A percentile compares a stretch with the other conserved stretches of the same genome.
Conservation (phyloP, 2,113 vertebrate genomes). For the Delphinapterus leucas region DNA sequence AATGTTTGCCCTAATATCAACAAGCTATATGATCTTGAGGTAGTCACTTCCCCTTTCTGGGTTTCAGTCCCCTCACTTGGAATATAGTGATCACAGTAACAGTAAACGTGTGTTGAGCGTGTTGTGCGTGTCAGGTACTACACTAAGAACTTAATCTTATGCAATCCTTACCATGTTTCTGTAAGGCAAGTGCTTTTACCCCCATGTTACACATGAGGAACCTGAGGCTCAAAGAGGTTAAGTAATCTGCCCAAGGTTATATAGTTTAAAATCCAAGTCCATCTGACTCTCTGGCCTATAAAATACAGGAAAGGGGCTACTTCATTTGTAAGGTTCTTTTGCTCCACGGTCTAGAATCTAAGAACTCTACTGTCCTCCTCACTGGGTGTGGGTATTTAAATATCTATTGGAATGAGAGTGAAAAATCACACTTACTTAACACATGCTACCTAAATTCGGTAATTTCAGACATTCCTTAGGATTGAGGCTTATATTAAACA, state of each 20-base stretch:
- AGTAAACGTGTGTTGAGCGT: not conserved
- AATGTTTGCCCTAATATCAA: not conserved
- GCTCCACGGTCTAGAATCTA: not conserved
- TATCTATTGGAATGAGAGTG: not conserved
- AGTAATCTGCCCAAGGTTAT: not conserved
- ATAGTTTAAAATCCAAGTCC: not conserved
- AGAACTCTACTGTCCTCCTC: not conserved
- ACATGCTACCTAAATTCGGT: not conserved
- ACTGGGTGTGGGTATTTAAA: not conserved
- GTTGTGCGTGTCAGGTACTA: not conserved
- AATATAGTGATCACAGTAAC: conserved; percentile 7
- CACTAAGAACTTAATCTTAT: conserved; percentile 18
- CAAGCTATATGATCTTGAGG: not conserved
- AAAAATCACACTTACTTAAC: not conserved
- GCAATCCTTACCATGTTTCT: not conserved
- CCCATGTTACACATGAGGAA: not conserved
- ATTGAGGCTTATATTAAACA: not conserved
- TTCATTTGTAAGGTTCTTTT: conserved; percentile 12
- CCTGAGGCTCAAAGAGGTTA: not conserved
- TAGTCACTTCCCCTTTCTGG: not conserved
- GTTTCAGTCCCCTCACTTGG: not conserved
- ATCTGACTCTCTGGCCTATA: not conserved
- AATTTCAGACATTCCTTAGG: conserved; percentile 14
- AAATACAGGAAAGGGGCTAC: not conserved
- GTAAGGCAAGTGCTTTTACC: not conserved